Conservation (phyloP, 1,140 invertebrate species). For the Zophobas morio region DNA sequence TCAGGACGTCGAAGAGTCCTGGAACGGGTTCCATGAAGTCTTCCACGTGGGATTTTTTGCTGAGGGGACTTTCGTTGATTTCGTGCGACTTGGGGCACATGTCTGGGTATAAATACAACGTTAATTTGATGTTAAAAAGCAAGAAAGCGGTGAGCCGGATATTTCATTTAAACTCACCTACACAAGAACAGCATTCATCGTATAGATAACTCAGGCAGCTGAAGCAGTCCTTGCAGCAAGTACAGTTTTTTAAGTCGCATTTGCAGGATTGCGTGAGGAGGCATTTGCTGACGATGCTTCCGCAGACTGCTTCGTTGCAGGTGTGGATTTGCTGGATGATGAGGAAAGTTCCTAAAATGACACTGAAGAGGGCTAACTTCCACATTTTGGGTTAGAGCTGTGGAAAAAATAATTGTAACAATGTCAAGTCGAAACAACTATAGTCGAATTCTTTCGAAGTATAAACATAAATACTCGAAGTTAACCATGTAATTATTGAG, state of each 20-base stretch:
- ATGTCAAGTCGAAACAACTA: too few species aligned
- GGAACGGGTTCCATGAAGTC: conserved; percentile 85
- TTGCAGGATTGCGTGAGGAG: conserved; percentile 94
- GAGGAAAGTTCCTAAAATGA: too few species aligned
- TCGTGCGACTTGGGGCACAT: conserved; percentile 88
- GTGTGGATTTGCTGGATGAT: neutral
- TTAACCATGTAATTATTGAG: too few species aligned
- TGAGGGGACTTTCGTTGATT: conserved; percentile 75
- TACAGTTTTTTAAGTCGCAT: conserved; percentile 89
- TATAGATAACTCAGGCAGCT: conserved; percentile 89
- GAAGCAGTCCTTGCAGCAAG: conserved; percentile 91
- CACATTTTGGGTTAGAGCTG: too few species aligned
- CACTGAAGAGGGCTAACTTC: too few species aligned
- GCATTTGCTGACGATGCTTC: conserved; percentile 92
- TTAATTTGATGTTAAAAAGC: neutral
- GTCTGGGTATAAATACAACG: conserved; percentile 71
- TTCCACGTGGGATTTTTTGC: conserved; percentile 87
- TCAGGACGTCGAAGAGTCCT: conserved; percentile 85
- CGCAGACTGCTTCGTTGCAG: conserved; percentile 90
- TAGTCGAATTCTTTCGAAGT: too few species aligned
- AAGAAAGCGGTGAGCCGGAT: neutral
- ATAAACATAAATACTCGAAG: too few species aligned
- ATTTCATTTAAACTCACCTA: conserved; percentile 74
- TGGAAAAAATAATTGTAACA: too few species aligned
- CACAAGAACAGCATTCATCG: conserved; percentile 93